These are phyloP conservation scores for Eupsittula cactorum DNA, from an alignment of 2,113 vertebrate species.

Conservation along the genomic window DNA sequence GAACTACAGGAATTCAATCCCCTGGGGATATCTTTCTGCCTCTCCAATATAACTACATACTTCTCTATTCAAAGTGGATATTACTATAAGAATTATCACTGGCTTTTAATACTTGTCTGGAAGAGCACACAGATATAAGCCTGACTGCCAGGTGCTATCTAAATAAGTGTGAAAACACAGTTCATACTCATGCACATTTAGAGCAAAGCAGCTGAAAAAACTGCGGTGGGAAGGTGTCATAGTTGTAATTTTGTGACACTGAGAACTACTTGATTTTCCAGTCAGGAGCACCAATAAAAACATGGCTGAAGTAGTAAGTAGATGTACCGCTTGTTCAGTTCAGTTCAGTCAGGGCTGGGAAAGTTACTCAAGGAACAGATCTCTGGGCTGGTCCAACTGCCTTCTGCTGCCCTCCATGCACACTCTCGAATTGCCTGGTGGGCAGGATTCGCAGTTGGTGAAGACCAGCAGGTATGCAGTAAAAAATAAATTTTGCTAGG, in stretches of 20 bases:
- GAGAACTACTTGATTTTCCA: background rate
- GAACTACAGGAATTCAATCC: background rate
- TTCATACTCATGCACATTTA: background rate
- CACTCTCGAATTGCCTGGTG: background rate
- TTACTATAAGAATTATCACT: background rate
- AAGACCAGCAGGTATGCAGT: background rate
- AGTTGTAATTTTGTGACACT: background rate
- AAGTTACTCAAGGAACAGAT: background rate
- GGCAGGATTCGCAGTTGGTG: background rate
- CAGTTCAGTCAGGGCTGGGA: background rate
- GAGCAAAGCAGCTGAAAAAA: background rate
- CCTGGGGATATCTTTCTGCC: background rate
- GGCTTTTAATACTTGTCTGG: background rate
- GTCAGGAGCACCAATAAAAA: background rate
- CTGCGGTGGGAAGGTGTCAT: background rate
- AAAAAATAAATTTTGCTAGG: background rate
- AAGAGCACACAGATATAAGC: background rate
- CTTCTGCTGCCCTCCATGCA: background rate
- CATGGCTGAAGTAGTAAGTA: accelerated
- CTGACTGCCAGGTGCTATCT: background rate
- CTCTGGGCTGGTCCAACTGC: background rate
- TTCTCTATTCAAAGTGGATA: background rate
- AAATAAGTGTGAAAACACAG: background rate
- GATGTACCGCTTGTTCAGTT: accelerated
- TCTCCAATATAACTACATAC: background rate